A percentile compares a stretch with the other conserved stretches of the same genome.
phyloP scores from a whole-genome alignment of 2,888 invertebrate genomes.

The Drosophila vallismaia region DNA sequence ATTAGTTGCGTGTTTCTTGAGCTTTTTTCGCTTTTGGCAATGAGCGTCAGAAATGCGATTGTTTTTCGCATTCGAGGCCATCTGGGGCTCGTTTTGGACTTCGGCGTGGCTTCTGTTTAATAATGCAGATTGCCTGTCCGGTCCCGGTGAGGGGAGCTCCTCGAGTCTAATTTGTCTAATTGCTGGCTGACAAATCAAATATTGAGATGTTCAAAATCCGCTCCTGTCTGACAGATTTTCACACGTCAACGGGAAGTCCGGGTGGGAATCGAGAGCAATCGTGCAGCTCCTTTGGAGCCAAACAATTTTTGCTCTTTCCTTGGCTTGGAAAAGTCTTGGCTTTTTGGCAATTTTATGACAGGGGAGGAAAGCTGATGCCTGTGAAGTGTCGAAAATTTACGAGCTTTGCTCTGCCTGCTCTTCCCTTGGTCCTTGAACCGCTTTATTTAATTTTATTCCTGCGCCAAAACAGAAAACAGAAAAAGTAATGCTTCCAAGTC shows the following conservation, averaged over 20 bases:
- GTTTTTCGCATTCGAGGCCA: slow-evolving; percentile 38
- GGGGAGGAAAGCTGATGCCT: slow-evolving; percentile 34
- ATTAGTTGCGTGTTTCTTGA: slow-evolving; percentile 56
- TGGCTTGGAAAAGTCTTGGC: slow-evolving; percentile 8
- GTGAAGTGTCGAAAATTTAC: slow-evolving; percentile 74
- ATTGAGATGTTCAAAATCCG: slow-evolving; percentile 40
- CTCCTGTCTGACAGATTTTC: slow-evolving; percentile 58
- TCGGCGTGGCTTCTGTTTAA: slow-evolving; percentile 33
- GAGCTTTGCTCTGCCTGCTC: slow-evolving; percentile 41
- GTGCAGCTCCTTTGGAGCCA: slow-evolving; percentile 50
- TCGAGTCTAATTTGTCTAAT: slow-evolving; percentile 64
- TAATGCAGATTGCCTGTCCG: slow-evolving; percentile 45
- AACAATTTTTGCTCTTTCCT: slow-evolving; percentile 17
- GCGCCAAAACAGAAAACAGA: slow-evolving; percentile 26
- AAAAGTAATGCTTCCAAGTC: slow-evolving; percentile 34
- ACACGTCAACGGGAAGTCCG: slow-evolving; percentile 65
- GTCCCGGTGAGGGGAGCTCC: background rate
- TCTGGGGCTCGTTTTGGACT: slow-evolving; percentile 32
- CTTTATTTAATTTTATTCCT: slow-evolving; percentile 75
- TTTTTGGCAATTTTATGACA: slow-evolving; percentile 65
- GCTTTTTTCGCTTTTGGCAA: slow-evolving; percentile 23
- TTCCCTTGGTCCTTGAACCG: slow-evolving; percentile 24
- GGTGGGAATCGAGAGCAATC: slow-evolving; percentile 21
- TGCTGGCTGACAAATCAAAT: slow-evolving; percentile 44
- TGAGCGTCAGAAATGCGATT: slow-evolving; percentile 21